phyloP scores from a whole-genome alignment of 2,888 invertebrate genomes.

The Hemithea aestivaria region DNA sequence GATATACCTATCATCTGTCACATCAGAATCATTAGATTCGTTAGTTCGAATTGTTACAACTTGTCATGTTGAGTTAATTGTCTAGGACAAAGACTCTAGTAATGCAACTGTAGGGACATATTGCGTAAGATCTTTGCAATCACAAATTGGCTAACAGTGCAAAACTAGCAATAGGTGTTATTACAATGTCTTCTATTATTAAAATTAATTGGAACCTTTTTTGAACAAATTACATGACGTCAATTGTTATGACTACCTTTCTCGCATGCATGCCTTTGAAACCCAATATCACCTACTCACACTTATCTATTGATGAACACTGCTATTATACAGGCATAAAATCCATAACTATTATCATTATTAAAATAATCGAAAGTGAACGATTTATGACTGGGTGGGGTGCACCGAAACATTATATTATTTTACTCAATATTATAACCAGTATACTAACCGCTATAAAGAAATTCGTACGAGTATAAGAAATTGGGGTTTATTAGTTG shows the following conservation, averaged over 20 bases:
- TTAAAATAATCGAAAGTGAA: slow-evolving; percentile 18
- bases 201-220: slow-evolving; percentile 5
- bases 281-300: slow-evolving; percentile 4
- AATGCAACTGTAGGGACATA: slow-evolving; percentile 11
- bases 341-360: slow-evolving; percentile 9
- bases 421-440: slow-evolving; percentile 20
- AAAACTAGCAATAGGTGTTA: background rate
- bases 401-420: slow-evolving; percentile 12
- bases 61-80: slow-evolving; percentile 18
- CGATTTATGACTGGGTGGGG: slow-evolving; percentile 22
- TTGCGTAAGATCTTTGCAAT: slow-evolving; percentile 18
- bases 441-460: slow-evolving; percentile 23
- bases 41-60: background rate
- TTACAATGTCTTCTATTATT: slow-evolving; percentile 5
- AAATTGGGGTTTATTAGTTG: slow-evolving; percentile 48
- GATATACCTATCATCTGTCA: too few relatives aligned
- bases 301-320: slow-evolving; percentile 10
- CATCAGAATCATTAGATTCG: too few relatives aligned
- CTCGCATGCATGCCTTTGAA: slow-evolving; percentile 8
- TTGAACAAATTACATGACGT: slow-evolving; percentile 18
- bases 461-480: slow-evolving; percentile 31
- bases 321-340: slow-evolving; percentile 12
- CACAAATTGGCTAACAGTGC: background rate
- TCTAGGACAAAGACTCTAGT: slow-evolving; percentile 9
- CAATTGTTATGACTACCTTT: slow-evolving; percentile 10